phyloP scores from a whole-genome alignment of 2,797 vertebrate genomes.

The Girardinus metallicus region DNA sequence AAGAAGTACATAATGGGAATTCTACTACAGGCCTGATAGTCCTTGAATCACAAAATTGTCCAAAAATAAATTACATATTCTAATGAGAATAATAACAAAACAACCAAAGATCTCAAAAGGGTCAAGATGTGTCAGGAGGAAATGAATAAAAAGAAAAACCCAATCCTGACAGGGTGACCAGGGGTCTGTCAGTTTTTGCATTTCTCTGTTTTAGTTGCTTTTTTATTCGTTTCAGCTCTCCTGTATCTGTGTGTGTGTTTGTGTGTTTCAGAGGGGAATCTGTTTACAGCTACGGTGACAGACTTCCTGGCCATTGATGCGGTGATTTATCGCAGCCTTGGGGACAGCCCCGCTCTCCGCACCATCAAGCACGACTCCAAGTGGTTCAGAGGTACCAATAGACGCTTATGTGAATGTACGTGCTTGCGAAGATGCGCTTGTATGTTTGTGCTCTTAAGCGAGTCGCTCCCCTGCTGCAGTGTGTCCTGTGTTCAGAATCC shows the following conservation, averaged over 20 bases:
- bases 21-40: background rate
- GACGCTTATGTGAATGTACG: background rate
- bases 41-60: background rate
- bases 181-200: background rate
- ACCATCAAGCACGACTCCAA: conserved; percentile 97
- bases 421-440: background rate
- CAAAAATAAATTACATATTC: background rate
- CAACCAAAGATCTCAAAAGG: background rate
- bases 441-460: conserved; percentile 2
- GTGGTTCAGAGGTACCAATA: conserved; percentile 91
- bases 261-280: conserved; percentile 86
- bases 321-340: conserved; percentile 95
- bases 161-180: background rate
- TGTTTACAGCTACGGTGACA: conserved; percentile 95
- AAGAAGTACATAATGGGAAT: background rate
- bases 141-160: background rate
- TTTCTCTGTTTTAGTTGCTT: background rate
- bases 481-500: background rate
- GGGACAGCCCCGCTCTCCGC: conserved; percentile 90
- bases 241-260: conserved; percentile 36
- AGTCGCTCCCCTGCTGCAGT: background rate
- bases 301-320: conserved; percentile 97
- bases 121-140: background rate
- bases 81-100: background rate
- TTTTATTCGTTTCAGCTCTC: conserved; percentile 20